Conservation (phyloP, 1,140 invertebrate species). For the Liolophura sinensis region DNA sequence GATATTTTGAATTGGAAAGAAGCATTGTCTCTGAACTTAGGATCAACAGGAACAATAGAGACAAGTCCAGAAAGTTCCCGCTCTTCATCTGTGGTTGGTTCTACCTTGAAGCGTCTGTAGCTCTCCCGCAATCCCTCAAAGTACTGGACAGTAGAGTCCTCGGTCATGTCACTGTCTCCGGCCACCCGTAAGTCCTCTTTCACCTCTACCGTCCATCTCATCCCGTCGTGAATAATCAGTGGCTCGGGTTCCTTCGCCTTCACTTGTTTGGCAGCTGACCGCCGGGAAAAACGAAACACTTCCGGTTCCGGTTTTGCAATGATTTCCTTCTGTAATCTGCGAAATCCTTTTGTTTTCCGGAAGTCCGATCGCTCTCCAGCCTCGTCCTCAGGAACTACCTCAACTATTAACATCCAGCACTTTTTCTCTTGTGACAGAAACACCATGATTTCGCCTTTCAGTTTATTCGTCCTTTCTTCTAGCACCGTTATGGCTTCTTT, state of each 20-base stretch:
- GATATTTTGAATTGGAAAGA: slow-evolving; percentile 33
- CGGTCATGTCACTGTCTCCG: slow-evolving; percentile 31
- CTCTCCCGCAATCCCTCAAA: slow-evolving; percentile 42
- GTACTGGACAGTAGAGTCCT: slow-evolving; percentile 38
- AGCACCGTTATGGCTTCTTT: slow-evolving; percentile 36
- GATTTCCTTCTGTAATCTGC: slow-evolving; percentile 2
- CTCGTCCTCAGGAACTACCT: slow-evolving; percentile 25
- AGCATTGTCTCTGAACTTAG: slow-evolving; percentile 24
- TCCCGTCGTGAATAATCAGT: slow-evolving; percentile 45
- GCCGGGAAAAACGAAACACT: too few species aligned
- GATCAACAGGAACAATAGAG: slow-evolving; percentile 32
- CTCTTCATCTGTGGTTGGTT: slow-evolving; percentile 39
- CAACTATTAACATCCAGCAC: slow-evolving; percentile 46
- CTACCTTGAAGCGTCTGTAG: slow-evolving; percentile 40
- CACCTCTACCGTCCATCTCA: slow-evolving; percentile 36
- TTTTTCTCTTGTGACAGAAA: slow-evolving; percentile 48
- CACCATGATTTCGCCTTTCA: slow-evolving; percentile 42
- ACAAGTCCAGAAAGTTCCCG: slow-evolving; percentile 30
- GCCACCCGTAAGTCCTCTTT: slow-evolving; percentile 35
- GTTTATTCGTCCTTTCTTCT: slow-evolving; percentile 33
- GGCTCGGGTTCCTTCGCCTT: slow-evolving; percentile 17
- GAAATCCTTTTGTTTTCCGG: slow-evolving; percentile 25
- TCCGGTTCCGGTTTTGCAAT: not conserved
- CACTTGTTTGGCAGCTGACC: too few species aligned
- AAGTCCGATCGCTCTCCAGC: slow-evolving; percentile 16